A percentile compares a stretch with the other conserved stretches of the same genome.
phyloP scores from a whole-genome alignment of 2,888 invertebrate genomes.

The Helicoverpa assulta region DNA sequence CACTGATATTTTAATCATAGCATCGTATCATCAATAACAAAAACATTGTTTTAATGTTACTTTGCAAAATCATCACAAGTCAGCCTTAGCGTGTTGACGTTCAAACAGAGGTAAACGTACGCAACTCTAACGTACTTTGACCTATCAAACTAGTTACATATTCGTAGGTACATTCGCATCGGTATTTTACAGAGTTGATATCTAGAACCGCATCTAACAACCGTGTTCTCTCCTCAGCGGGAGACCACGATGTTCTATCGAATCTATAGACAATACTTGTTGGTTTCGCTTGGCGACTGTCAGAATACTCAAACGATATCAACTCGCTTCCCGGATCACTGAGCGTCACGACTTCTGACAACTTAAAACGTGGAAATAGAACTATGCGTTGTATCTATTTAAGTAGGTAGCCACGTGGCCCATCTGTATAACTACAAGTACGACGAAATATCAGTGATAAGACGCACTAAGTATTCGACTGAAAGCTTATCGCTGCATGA shows the following conservation, averaged over 20 bases:
- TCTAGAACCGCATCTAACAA: conserved; percentile 5
- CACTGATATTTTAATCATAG: conserved; percentile 43
- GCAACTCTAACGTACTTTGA: conserved; percentile 47
- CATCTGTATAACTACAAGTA: conserved; percentile 37
- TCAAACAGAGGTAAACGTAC: conserved; percentile 41
- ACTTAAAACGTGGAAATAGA: conserved; percentile 10
- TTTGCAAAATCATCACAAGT: conserved; percentile 39
- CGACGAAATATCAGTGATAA: conserved; percentile 58
- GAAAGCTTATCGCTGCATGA: conserved; percentile 58
- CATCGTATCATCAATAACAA: conserved; percentile 35
- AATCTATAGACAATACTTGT: background rate
- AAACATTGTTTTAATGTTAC: conserved; percentile 14
- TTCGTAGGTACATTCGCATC: conserved; percentile 7
- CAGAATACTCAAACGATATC: conserved; percentile 3
- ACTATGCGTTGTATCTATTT: conserved; percentile 18
- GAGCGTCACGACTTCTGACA: conserved; percentile 7
- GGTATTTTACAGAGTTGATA: conserved; percentile 2
- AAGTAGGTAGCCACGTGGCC: conserved; percentile 29
- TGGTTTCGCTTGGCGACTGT: background rate
- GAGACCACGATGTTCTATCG: background rate
- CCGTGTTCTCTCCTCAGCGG: background rate
- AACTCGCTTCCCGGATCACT: background rate
- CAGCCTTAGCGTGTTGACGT: conserved; percentile 6
- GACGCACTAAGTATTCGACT: conserved; percentile 48
- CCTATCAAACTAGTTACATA: conserved; percentile 25